phyloP scores from a whole-genome alignment of 1,140 invertebrate genomes.

The Caerostris extrusa region DNA sequence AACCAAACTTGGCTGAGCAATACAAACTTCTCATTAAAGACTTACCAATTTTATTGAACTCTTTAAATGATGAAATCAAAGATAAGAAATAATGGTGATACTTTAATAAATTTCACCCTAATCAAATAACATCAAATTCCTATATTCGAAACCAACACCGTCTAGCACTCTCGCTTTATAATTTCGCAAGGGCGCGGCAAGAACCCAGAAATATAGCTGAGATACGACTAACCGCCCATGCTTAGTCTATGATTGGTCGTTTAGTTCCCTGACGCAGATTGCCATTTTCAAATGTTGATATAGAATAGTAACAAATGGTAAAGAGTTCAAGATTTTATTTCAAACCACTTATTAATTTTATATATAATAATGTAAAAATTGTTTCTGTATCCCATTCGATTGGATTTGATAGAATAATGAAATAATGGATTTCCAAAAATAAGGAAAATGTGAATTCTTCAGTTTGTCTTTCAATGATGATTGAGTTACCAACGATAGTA shows the following conservation, averaged over 20 bases:
- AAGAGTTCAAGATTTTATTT: no score
- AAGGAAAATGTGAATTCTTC: no score
- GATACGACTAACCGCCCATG: slow-evolving; percentile 67
- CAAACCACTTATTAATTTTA: no score
- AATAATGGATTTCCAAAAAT: no score
- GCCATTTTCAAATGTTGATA: not conserved
- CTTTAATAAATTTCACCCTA: not conserved
- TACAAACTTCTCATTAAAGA: not conserved
- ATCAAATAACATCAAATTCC: slow-evolving; percentile 8
- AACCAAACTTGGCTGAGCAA: slow-evolving; percentile 7
- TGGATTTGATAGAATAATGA: no score
- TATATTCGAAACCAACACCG: not conserved
- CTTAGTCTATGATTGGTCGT: slow-evolving; percentile 57
- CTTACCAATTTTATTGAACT: slow-evolving; percentile 19
- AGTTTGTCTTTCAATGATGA: no score
- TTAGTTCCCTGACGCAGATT: not conserved
- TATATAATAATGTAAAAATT: no score
- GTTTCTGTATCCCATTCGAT: no score
- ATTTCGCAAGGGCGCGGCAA: slow-evolving; percentile 72
- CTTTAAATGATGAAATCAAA: not conserved
- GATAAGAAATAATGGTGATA: not conserved
- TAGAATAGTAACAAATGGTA: no score
- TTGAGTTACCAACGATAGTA: no score
- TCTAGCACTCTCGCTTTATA: slow-evolving; percentile 13
- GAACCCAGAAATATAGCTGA: slow-evolving; percentile 27